Conservation (phyloP, 1,140 invertebrate genomes). For the Temnothorax nylanderi region DNA sequence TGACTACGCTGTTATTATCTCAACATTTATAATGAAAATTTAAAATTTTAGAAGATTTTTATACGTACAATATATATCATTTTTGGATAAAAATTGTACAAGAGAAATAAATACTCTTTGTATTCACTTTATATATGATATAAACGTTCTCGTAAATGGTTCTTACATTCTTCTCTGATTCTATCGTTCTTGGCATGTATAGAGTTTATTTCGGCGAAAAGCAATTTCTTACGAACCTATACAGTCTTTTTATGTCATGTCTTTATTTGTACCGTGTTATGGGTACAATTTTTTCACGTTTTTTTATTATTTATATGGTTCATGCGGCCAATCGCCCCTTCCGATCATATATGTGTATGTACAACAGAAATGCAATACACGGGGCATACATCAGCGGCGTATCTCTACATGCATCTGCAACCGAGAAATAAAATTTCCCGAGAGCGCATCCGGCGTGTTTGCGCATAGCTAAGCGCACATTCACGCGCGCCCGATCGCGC, state of each 20-base stretch:
- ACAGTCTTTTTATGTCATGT: not conserved
- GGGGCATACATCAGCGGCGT: constrained; percentile 12
- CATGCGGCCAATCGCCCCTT: not conserved
- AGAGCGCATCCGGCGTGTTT: constrained; percentile 19
- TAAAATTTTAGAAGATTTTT: not conserved
- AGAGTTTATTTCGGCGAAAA: not conserved
- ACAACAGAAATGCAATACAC: not conserved
- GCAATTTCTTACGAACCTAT: not conserved
- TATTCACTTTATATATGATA: too few species aligned
- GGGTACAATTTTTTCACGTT: not conserved
- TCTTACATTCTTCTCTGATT: too few species aligned
- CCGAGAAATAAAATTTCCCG: constrained; percentile 39
- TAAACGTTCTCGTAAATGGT: too few species aligned
- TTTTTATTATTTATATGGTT: constrained; percentile 11
- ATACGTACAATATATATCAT: not conserved
- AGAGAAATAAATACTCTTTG: too few species aligned
- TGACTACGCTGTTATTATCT: not conserved
- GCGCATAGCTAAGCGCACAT: constrained; percentile 14
- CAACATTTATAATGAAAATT: not conserved
- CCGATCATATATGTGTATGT: not conserved
- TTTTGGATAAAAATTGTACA: too few species aligned
- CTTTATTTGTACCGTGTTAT: constrained; percentile 12
- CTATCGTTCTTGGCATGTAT: too few species aligned
- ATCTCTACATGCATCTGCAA: constrained; percentile 26
- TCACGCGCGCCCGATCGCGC: constrained; percentile 3